These are phyloP conservation scores for Spodoptera picta DNA, from an alignment of 2,888 invertebrate species.

Conservation along the genomic window DNA sequence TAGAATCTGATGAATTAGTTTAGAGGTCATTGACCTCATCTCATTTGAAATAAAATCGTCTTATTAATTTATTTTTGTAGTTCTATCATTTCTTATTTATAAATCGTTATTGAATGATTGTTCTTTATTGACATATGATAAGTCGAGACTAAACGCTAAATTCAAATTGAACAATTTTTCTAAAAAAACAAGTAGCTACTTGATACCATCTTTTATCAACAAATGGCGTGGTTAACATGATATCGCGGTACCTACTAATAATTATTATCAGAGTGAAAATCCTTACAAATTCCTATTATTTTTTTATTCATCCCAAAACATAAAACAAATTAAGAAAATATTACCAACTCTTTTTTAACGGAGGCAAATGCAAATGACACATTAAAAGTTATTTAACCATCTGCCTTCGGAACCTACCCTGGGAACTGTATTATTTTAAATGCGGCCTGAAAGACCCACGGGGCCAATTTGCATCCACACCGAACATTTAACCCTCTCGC, in stretches of 20 bases:
- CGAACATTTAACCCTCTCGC: slow-evolving; percentile 52
- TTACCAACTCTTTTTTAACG: slow-evolving; percentile 33
- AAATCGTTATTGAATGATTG: no score
- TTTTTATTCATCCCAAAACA: slow-evolving; percentile 28
- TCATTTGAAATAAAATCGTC: no score
- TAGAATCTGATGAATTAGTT: no score
- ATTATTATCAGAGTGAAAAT: slow-evolving; percentile 20
- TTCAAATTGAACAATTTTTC: no score
- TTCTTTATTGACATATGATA: no score
- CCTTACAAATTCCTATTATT: slow-evolving; percentile 20
- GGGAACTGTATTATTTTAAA: slow-evolving; percentile 59
- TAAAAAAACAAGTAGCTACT: no score
- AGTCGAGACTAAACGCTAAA: no score
- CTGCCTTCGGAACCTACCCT: slow-evolving; percentile 15
- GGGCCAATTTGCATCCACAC: slow-evolving; percentile 57
- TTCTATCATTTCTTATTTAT: no score
- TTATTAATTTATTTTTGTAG: no score
- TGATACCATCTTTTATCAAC: no score
- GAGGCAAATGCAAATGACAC: slow-evolving; percentile 41
- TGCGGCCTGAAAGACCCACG: slow-evolving; percentile 48
- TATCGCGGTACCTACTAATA: slow-evolving; percentile 8
- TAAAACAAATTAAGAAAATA: slow-evolving; percentile 33
- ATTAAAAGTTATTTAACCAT: slow-evolving; percentile 43
- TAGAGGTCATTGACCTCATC: no score
- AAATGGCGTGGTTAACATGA: no score